Percentiles rank a stretch among this genome's conserved stretches.
Evolutionary conservation across 2,888 invertebrate species (phyloP).

Genomic region (Drymonia ruficornis): DNA sequence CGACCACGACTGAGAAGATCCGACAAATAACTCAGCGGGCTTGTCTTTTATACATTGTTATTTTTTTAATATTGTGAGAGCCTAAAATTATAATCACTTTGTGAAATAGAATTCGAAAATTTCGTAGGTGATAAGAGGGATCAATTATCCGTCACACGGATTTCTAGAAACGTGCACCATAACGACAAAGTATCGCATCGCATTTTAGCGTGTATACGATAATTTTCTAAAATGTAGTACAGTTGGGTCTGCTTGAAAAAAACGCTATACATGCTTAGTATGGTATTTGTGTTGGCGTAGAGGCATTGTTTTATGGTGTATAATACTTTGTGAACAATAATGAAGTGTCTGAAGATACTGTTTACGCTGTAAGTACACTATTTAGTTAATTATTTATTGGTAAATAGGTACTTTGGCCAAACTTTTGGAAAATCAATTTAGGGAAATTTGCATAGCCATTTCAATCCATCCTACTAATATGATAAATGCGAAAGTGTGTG

Average conservation of each 20-base stretch:
- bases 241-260: constrained; percentile 31
- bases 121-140: too few relatives aligned
- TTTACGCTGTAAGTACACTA: constrained; percentile 50
- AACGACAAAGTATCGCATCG: constrained; percentile 22
- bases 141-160: neutral
- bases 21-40: too few relatives aligned
- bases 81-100: neutral
- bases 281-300: constrained; percentile 34
- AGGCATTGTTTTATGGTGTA: constrained; percentile 19
- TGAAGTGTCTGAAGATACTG: constrained; percentile 42
- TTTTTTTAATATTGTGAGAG: neutral
- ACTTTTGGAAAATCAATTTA: too few relatives aligned
- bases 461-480: too few relatives aligned
- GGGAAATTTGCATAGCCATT: too few relatives aligned
- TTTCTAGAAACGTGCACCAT: neutral
- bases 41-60: too few relatives aligned
- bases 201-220: constrained; percentile 50
- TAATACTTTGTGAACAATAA: constrained; percentile 29
- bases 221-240: constrained; percentile 51
- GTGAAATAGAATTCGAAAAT: too few relatives aligned
- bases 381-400: neutral
- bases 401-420: too few relatives aligned
- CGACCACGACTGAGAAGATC: too few relatives aligned
- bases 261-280: constrained; percentile 39
- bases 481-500: too few relatives aligned